Base-by-base conservation (phyloP, 2,113 vertebrate genomes). In the Larimichthys polyactis region DNA sequence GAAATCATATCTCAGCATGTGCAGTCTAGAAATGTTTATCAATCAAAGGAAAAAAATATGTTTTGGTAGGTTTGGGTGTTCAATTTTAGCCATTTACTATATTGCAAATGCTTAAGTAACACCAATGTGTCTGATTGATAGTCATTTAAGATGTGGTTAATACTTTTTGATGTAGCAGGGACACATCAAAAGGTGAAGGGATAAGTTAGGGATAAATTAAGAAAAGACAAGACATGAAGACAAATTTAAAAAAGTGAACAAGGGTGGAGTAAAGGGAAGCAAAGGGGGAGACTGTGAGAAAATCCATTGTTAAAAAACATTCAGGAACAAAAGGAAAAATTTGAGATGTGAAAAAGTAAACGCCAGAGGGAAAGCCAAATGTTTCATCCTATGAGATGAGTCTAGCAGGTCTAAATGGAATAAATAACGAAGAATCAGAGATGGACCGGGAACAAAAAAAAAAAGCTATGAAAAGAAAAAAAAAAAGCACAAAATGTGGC, bases 361-460 rank as follows among this genome's bases (percentile, higher is more conserved):
- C 71, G 64, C 57, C 57, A 29, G 64, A 52, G 29, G 57, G 36
- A 69, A 66, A 60, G 44, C 40, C 58, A 83, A 87, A 76, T 48
- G 66, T 73, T 72, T 73, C 63, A 24, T 75, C 51, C 40, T 74
- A 66, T 70, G 63, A 60, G 52, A 70, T 4, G 40, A 36, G 54
- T 68, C 65, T 14, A 3, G 58, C 3, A 5, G 62, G 20, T 51
- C 22, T 51, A 40, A 79, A 84, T 62, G 67, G 51, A 66, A 68
- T 15, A 80, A 27, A 49, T 44, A 48, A 19, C 49, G 44, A 29
- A 19, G 64, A 64, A 74, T 43, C 2, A 3, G 19, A 77, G 66
- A 57, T 67, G 44, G 54, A 66, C 40, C 1, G 20, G 36, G n/a
- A n/a, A n/a, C n/a, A n/a, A 83, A 64, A 83, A 83, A 64, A 83